A percentile compares a stretch with the other conserved stretches of the same genome.
Evolutionary conservation across 2,888 invertebrate genomes (phyloP).

Genomic region (Polia nebulosa): DNA sequence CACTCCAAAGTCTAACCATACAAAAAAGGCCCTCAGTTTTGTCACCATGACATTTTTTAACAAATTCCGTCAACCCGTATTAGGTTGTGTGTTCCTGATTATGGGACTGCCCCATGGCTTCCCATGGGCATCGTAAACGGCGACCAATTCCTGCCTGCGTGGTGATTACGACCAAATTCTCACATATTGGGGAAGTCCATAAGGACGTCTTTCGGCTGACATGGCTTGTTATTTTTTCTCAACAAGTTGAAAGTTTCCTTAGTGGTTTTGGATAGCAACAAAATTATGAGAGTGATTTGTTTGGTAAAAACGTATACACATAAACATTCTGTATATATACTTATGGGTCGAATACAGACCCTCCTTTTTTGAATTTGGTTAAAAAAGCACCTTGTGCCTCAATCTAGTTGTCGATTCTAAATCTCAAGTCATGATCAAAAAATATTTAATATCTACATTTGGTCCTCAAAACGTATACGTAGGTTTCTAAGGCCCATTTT

Average conservation of each 20-base stretch:
- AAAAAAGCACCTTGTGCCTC: no score
- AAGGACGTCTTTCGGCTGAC: conserved; percentile 30
- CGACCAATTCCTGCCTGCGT: conserved; percentile 46
- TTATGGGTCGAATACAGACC: no score
- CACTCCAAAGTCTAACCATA: background rate
- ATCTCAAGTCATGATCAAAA: no score
- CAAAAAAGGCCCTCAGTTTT: conserved; percentile 19
- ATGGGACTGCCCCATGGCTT: conserved; percentile 25
- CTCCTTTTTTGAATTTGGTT: no score
- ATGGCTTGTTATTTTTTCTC: background rate
- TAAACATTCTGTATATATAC: no score
- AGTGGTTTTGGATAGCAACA: background rate
- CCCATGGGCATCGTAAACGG: conserved; percentile 58
- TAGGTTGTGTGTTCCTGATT: conserved; percentile 39
- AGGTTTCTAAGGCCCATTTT: no score
- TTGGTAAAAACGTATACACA: no score
- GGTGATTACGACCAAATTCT: conserved; percentile 41
- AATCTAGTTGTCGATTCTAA: no score
- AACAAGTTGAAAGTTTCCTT: background rate
- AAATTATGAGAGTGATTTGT: background rate
- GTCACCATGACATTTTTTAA: conserved; percentile 44
- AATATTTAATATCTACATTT: no score
- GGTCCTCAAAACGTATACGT: no score
- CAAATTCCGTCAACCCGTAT: conserved; percentile 45
- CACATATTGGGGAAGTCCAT: conserved; percentile 28